Percentiles rank a stretch among this genome's conserved stretches.
These are phyloP conservation scores for Amphimedon queenslandica DNA, from an alignment of 37 sponge, comb jelly and placozoan genomes.

Conservation along the genomic window DNA sequence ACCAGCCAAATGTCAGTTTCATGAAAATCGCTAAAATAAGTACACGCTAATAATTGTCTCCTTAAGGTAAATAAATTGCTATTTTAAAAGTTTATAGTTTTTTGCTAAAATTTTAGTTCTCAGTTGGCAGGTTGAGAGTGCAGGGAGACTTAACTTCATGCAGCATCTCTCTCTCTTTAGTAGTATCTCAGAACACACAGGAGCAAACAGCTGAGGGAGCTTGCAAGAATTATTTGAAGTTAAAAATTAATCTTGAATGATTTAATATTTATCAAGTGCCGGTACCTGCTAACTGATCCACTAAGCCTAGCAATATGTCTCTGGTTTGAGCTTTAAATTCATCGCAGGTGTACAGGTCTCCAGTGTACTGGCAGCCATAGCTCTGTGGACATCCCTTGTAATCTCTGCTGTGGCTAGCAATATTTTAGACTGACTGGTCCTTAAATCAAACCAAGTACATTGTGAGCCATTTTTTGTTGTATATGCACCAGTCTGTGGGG, in stretches of 20 bases:
- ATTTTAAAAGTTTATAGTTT: neutral
- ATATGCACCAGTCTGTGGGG: neutral
- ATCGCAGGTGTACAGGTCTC: slow-evolving; percentile 1
- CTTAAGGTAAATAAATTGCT: too few relatives aligned
- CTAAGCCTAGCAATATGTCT: neutral
- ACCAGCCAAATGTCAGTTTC: too few relatives aligned
- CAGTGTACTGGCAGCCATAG: slow-evolving; percentile 6
- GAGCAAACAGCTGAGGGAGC: neutral
- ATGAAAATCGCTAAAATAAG: too few relatives aligned
- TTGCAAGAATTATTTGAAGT: neutral
- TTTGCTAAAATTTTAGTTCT: neutral
- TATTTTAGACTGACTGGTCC: neutral
- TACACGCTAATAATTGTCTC: too few relatives aligned
- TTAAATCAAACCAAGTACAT: slow-evolving; percentile 16
- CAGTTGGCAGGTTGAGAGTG: neutral
- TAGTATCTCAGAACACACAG: neutral
- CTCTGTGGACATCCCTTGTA: neutral
- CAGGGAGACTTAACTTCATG: neutral
- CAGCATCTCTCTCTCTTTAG: neutral
- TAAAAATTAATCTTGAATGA: neutral
- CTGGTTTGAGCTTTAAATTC: neutral
- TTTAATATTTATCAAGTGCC: neutral
- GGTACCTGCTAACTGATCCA: neutral
- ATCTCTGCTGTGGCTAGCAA: neutral
- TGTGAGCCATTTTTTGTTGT: neutral